These are phyloP conservation scores for Gephyroberyx darwinii DNA, from an alignment of 2,797 vertebrate genomes.

Conservation along the genomic window DNA sequence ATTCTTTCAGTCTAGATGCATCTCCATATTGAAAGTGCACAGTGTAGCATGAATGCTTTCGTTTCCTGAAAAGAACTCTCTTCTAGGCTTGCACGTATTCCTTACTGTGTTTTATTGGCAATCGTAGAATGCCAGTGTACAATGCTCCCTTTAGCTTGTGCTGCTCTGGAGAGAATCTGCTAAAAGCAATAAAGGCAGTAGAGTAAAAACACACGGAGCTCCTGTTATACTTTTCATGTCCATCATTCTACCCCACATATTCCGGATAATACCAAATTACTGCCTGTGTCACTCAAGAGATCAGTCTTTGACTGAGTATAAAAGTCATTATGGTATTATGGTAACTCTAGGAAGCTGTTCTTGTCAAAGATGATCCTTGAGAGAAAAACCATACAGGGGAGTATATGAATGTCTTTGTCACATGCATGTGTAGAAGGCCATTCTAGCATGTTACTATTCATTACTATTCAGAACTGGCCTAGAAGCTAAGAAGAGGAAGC, in stretches of 20 bases:
- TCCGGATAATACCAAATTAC: conserved; percentile 79
- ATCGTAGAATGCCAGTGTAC: conserved; percentile 60
- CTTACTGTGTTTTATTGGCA: conserved; percentile 47
- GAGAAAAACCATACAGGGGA: conserved; percentile 54
- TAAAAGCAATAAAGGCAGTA: conserved; percentile 60
- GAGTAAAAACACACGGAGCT: conserved; percentile 42
- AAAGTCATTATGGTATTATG: conserved; percentile 68
- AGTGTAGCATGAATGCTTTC: conserved; percentile 60
- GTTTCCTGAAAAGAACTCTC: conserved; percentile 67
- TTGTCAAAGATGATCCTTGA: conserved; percentile 63
- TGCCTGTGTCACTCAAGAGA: conserved; percentile 74
- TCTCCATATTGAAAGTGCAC: conserved; percentile 42
- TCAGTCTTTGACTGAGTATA: conserved; percentile 65
- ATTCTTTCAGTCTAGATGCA: conserved; percentile 16
- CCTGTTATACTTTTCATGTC: conserved; percentile 61
- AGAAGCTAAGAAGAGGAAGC: conserved; percentile 36
- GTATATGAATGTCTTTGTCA: conserved; percentile 67
- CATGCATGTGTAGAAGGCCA: conserved; percentile 48
- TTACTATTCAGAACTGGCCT: conserved; percentile 49
- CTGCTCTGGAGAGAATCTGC: conserved; percentile 67
- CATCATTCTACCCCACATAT: conserved; percentile 80
- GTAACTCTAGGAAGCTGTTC: conserved; percentile 49
- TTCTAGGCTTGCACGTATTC: conserved; percentile 30
- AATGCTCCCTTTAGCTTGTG: conserved; percentile 48
- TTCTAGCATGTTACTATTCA: conserved; percentile 54